Base-by-base conservation (phyloP, 2,113 vertebrate species). In the Scomber japonicus region DNA sequence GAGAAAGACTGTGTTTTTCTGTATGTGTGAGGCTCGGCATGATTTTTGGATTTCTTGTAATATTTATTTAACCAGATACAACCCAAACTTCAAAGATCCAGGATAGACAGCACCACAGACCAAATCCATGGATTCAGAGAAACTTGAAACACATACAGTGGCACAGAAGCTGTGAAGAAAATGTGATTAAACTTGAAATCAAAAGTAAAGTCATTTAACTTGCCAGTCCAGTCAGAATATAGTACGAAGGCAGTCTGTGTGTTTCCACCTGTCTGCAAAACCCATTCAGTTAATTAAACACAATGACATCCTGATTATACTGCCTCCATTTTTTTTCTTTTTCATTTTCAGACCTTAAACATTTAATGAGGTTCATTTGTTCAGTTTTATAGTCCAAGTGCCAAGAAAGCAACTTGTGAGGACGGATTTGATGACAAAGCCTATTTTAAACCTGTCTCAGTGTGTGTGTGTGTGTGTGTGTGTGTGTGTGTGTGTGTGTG, bases 401-500 rank as follows among this genome's bases (percentile, higher is more conserved):
- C 31, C 11, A 27, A 44, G 11, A 76, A 45, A 73, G 63, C 21
- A 78, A 54, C 15, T 24, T 46, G 48, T 19, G 61, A 46, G 21
- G 59, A 55, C 31, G 21, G 48, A 56, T 57, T 30, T 60, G 11
- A 55, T 49, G 45, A 60, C 50, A 65, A 44, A 31, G 59, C 57
- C 19, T 35, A 24, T 50, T 66, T 60, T 31, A 75, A 40, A 64
- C 13, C 35, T 24, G 50, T 24, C 35, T 76, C 27, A 16, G 15
- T 56, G 31, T 56, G 51, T 59, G 50, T 60, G 59, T 57, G 56
- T 59, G 56, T 60, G 59, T 57, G 56, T 59, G 35, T 40, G 17
- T 55, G 64, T 68, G 69, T 40, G 66, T 65, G 78, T 73, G 49
- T n/a, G 24, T 24, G 24, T 24, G 24, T 24, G 24, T 27, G 24